Evolutionary conservation across 1,140 invertebrate genomes (phyloP), one percentile per base, ranked within the genome.

Genomic region (Lasaia peninsularis): DNA sequence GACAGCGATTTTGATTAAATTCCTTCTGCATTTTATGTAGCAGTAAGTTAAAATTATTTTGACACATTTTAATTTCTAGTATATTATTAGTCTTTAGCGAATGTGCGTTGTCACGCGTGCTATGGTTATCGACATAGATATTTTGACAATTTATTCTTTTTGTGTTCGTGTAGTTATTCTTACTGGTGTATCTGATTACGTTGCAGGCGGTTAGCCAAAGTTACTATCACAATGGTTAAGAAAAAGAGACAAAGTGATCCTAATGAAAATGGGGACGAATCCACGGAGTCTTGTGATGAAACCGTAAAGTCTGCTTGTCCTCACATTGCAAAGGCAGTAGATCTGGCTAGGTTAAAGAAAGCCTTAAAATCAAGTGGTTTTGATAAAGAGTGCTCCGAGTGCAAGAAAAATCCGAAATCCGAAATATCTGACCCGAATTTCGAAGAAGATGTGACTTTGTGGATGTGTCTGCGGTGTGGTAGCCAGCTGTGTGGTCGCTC

Each of bases 381-480:
- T 62, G 74, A 77, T 10, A 91, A 79, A 60, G 92, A 92, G 58
- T 95, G 93, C 80, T 73, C 83, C 2, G 89, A 90, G 67, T 96
- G 94, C 65, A 89, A 89, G 52, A 91, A 91, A 62, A 75, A 59
- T 52, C 58, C 63, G 6, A 72, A 75, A 40, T 75, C 67, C 2
- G 78, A 73, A 53, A 68, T 81, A 44, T 71, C 65, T 31, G 80
- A 73, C 66, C 76, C 74, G 55, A 92, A 92, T 74, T 93, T 83
- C 82, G 94, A 92, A 72, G 92, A 84, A 77, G 94, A 92, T 64
- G 72, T 87, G 14, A 81, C 90, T 1, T 75, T 94, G 16, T 94
- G 93, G 93, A 90, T 95, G 88, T 95, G 94, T 69, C 81, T 95
- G 34, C 90, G 91, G 56, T 95, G 94, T 90, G 95, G 95, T 10